Evolutionary conservation across 2,797 vertebrate species (phyloP), one percentile per base, ranked within the genome.

Genomic region (Chromis chromis): DNA sequence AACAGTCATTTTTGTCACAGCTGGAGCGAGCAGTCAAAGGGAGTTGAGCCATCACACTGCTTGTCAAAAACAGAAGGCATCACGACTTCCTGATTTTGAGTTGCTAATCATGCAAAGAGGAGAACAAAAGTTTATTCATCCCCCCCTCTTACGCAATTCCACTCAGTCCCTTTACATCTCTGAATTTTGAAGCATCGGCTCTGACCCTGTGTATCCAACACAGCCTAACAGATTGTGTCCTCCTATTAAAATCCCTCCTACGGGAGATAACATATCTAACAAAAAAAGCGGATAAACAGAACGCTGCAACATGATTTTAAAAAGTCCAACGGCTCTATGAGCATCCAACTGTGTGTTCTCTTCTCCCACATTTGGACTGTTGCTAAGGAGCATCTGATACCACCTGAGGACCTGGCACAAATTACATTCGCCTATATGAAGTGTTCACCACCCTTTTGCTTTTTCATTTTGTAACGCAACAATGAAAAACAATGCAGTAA

Each of bases 81-180:
- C 83, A 90, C 70, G 75, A 85, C 74, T 68, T 87, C 62, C 81
- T 65, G 14, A 76, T 86, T 89, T 79, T 84, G 50, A 88, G 85
- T 84, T 76, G 82, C 72, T 83, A 78, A 85, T 86, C 25, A 44
- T 55, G 31, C 33, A 53, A 69, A 75, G 48, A 73, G 63, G 77
- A 78, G 74, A 86, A 88, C 82, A 89, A 89, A 88, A 84, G 69
- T 81, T 56, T 78, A 90, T 91, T 91, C 83, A 86, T 77, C 56
- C n/a, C 54, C n/a, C 48, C 1, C 62, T 72, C 54, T 88, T 88
- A 86, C 0, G 44, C 65, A 91, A 85, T 71, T 66, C 67, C 85
- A 85, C 66, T 90, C 82, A 81, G 78, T 79, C 56, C 31, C 36
- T 39, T 48, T 9, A 22, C 53, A 57, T 49, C 56, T 75, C 52